A percentile compares a stretch with the other conserved stretches of the same genome.
Evolutionary conservation across 2,113 vertebrate genomes (phyloP).

Genomic region (Paramormyrops kingsleyae): DNA sequence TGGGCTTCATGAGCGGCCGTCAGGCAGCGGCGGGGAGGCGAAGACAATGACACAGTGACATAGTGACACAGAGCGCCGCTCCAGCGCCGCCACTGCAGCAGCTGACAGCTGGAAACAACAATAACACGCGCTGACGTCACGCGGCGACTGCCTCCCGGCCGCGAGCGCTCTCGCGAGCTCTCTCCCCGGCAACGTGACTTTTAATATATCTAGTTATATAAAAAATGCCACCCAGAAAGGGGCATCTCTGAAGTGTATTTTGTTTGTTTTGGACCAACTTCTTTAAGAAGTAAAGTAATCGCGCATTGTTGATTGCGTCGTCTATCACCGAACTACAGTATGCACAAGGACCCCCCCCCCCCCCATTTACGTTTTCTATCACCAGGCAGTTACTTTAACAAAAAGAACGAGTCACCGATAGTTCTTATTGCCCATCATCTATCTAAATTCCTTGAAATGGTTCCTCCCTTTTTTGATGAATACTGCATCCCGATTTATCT

Average conservation of each 20-base stretch:
- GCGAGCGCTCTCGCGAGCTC: conserved; percentile 27
- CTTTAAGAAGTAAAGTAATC: not conserved
- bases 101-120: conserved; percentile 57
- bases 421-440: not conserved
- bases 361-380: not conserved
- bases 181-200: conserved; percentile 41
- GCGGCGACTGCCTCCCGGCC: conserved; percentile 23
- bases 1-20: conserved; percentile 60
- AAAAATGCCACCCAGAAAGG: not conserved
- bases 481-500: not conserved
- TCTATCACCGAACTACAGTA: not conserved
- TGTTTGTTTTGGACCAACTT: not conserved
- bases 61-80: conserved; percentile 35
- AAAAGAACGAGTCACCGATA: not conserved
- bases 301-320: not conserved
- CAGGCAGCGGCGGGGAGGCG: conserved; percentile 33
- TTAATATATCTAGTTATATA: not conserved
- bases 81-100: conserved; percentile 28
- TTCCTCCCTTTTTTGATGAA: not conserved
- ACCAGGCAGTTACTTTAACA: not conserved
- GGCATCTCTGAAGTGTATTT: not conserved
- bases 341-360: not conserved
- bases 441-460: not conserved
- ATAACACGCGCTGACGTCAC: conserved; percentile 53
- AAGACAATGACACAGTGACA: conserved; percentile 56